phyloP scores from a whole-genome alignment of 2,888 invertebrate species.

The Leptopilina myrica region DNA sequence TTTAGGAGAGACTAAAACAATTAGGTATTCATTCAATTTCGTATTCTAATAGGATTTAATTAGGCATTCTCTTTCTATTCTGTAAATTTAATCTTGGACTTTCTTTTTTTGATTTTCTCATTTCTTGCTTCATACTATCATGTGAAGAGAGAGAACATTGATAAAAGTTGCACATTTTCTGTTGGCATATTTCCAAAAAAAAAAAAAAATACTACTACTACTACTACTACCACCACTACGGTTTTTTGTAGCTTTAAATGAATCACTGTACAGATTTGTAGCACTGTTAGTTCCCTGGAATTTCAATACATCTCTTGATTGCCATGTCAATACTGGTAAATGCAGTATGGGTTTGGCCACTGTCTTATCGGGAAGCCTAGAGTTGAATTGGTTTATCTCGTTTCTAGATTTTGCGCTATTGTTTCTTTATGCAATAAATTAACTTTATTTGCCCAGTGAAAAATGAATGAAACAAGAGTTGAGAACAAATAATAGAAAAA shows the following conservation, averaged over 20 bases:
- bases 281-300: slow-evolving; percentile 37
- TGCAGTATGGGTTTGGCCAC: not conserved
- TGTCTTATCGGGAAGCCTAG: slow-evolving; percentile 12
- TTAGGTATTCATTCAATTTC: too few species aligned
- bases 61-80: slow-evolving; percentile 50
- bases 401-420: slow-evolving; percentile 7
- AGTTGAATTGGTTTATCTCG: slow-evolving; percentile 5
- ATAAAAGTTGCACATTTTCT: slow-evolving; percentile 44
- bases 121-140: slow-evolving; percentile 11
- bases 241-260: slow-evolving; percentile 35
- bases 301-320: slow-evolving; percentile 42
- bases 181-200: slow-evolving; percentile 49
- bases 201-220: too few species aligned
- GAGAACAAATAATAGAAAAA: not conserved
- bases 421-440: slow-evolving; percentile 19
- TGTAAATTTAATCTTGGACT: slow-evolving; percentile 51
- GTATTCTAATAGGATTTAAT: slow-evolving; percentile 49
- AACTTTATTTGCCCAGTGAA: not conserved
- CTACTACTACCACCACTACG: slow-evolving; percentile 40
- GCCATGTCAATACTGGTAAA: slow-evolving; percentile 39
- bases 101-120: not conserved
- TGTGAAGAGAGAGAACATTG: slow-evolving; percentile 25
- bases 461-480: not conserved
- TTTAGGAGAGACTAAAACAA: too few species aligned
- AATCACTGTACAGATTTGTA: slow-evolving; percentile 32